These are phyloP conservation scores for Pyrgus malvae DNA, from an alignment of 2,888 invertebrate species.

Conservation along the genomic window DNA sequence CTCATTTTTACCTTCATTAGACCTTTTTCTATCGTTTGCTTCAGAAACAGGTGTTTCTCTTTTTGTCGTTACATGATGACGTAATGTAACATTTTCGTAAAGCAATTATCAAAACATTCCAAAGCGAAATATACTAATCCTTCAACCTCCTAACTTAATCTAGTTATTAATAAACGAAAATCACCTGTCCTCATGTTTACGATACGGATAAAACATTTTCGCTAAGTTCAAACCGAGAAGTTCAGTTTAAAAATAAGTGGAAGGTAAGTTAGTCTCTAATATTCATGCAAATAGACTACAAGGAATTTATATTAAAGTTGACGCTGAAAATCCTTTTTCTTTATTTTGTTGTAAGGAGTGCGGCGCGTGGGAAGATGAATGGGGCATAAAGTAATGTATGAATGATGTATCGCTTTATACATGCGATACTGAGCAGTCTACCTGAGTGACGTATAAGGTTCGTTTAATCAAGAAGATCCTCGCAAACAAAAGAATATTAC, in stretches of 20 bases:
- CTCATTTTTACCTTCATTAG: constrained; percentile 1
- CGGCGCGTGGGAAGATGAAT: constrained; percentile 18
- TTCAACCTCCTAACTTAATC: too few relatives aligned
- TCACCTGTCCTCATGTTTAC: too few relatives aligned
- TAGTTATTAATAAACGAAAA: too few relatives aligned
- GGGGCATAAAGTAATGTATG: constrained; percentile 17
- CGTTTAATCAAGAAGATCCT: background rate
- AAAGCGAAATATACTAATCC: too few relatives aligned
- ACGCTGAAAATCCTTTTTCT: constrained; percentile 19
- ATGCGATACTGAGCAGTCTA: constrained; percentile 1
- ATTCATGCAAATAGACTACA: constrained; percentile 25
- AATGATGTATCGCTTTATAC: constrained; percentile 22
- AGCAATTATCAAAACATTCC: too few relatives aligned
- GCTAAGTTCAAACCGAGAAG: too few relatives aligned
- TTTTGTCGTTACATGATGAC: too few relatives aligned
- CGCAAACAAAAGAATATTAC: constrained; percentile 3
- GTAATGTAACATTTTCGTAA: too few relatives aligned
- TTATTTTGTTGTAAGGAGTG: constrained; percentile 9
- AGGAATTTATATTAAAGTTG: constrained; percentile 23
- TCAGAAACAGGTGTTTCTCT: background rate
- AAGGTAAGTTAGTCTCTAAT: constrained; percentile 19
- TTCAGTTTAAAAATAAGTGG: constrained; percentile 3
- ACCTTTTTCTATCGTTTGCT: background rate
- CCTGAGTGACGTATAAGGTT: constrained; percentile 1
- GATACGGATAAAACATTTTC: too few relatives aligned